Evolutionary conservation across 1,140 invertebrate genomes (phyloP).

Genomic region (Drosophila lacertosa): DNA sequence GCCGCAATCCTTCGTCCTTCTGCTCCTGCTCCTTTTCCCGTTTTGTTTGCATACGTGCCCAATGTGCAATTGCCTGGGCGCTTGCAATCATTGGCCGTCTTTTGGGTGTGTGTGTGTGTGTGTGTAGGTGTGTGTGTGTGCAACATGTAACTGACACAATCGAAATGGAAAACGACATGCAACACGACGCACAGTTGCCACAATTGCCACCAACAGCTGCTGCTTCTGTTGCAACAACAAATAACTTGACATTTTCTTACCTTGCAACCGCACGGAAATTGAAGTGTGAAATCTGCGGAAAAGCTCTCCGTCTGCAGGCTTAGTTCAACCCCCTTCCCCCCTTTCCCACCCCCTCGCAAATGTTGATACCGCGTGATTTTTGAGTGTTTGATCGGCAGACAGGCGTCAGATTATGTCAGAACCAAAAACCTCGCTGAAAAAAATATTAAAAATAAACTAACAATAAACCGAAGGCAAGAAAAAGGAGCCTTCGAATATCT

Average conservation of each 20-base stretch:
- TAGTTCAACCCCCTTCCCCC: slow-evolving; percentile 30
- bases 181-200: slow-evolving; percentile 51
- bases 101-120: neutral
- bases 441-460: slow-evolving; percentile 20
- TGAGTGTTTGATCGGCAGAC: slow-evolving; percentile 45
- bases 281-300: slow-evolving; percentile 71
- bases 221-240: slow-evolving; percentile 47
- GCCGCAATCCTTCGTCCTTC: slow-evolving; percentile 10
- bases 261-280: slow-evolving; percentile 67
- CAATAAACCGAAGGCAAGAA: slow-evolving; percentile 17
- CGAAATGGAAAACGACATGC: slow-evolving; percentile 78
- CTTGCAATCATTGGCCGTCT: slow-evolving; percentile 70
- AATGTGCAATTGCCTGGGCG: slow-evolving; percentile 77
- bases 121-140: slow-evolving; percentile 45
- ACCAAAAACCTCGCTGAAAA: slow-evolving; percentile 16
- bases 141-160: slow-evolving; percentile 79
- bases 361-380: slow-evolving; percentile 49
- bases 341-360: neutral
- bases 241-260: slow-evolving; percentile 59
- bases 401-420: slow-evolving; percentile 50
- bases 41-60: slow-evolving; percentile 77
- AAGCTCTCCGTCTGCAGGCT: slow-evolving; percentile 39
- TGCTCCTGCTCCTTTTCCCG: slow-evolving; percentile 10
- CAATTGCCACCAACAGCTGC: slow-evolving; percentile 4
- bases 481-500: slow-evolving; percentile 11